Evolutionary conservation across 1,140 invertebrate species (phyloP), one percentile per base, ranked within the genome.

Genomic region (Lasioglossum baleicum): DNA sequence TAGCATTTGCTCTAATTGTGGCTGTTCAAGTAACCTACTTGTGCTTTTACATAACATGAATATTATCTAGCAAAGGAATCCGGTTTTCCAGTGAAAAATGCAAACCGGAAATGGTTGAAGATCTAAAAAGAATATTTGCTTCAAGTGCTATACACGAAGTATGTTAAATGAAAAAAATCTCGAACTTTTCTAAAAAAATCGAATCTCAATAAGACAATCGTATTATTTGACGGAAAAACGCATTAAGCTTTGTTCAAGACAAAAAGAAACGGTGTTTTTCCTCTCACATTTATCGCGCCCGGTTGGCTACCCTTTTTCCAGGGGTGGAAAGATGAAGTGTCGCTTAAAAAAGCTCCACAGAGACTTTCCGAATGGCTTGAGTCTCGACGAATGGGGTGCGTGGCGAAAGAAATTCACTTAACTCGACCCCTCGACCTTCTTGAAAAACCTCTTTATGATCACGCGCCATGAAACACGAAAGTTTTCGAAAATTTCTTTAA

Each of bases 301-400:
- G 13, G 66, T 68, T 68, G 66, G 17, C 66, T 44, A 68, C 66
- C 66, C 66, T 22, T 53, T 13, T 7, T 31, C 31, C 17, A 2
- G 22, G 22, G 22, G 22, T 68, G 48, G 44, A 51, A 68, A 68
- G 15, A 68, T 68, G 66, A 68, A 68, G 66, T 68, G 48, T 51
- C 66, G 48, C 48, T 68, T 51, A 68, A 68, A 68, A 56, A 31
- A 53, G 66, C 66, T 53, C n/a, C 6, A 51, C 65, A 7, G 42
- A 51, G 48, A 26, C 65, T 67, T 65, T 8, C 10, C 22, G 44
- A 35, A 35, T 35, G 35, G 35, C 35, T 35, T 35, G 35, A 35
- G 35, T 2, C 35, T 35, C 5, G 35, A 13, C 10, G 10, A 13
- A 48, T 48, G 44, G 22, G 66, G 15, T 10, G 48, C 44, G 44